Percentiles rank a stretch among this genome's conserved stretches.
phyloP scores from a whole-genome alignment of 1,140 invertebrate species.

The Tetranychus urticae region DNA sequence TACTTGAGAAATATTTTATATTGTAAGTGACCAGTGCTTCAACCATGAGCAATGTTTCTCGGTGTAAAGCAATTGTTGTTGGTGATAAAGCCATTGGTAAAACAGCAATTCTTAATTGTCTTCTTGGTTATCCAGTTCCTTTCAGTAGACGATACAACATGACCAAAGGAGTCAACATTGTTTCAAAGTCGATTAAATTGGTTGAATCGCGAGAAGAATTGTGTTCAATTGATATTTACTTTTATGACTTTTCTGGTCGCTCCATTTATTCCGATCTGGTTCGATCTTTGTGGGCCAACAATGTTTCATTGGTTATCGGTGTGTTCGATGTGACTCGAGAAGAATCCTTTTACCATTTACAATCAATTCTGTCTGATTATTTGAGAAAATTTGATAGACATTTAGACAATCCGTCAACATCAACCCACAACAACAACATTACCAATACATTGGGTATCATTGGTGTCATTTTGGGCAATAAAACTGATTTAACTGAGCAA shows the following conservation, averaged over 20 bases:
- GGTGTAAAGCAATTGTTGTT: constrained; percentile 4
- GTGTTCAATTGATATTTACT: constrained; percentile 1
- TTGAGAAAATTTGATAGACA: not conserved
- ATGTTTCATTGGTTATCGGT: constrained; percentile 3
- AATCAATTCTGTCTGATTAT: not conserved
- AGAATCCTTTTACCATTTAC: constrained; percentile 1
- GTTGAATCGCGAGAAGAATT: not conserved
- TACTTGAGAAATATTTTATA: no score
- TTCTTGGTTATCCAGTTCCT: not conserved
- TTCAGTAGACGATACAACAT: constrained; percentile 1
- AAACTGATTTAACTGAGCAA: constrained; percentile 4
- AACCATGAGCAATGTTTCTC: not conserved
- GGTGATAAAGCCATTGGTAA: constrained; percentile 4
- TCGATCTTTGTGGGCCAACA: not conserved
- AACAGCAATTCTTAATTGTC: constrained; percentile 2
- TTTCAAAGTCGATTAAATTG: not conserved
- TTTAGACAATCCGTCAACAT: not conserved
- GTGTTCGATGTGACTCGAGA: constrained; percentile 6
- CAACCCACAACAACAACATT: no score
- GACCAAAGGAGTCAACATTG: constrained; percentile 2
- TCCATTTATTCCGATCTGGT: constrained; percentile 1
- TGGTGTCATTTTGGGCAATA: constrained; percentile 7
- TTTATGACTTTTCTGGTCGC: constrained; percentile 5
- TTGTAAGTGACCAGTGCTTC: no score
- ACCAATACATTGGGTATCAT: not conserved